Evolutionary conservation across 2,113 vertebrate species (phyloP), one percentile per base, ranked within the genome.

Genomic region (Vulpes vulpes): DNA sequence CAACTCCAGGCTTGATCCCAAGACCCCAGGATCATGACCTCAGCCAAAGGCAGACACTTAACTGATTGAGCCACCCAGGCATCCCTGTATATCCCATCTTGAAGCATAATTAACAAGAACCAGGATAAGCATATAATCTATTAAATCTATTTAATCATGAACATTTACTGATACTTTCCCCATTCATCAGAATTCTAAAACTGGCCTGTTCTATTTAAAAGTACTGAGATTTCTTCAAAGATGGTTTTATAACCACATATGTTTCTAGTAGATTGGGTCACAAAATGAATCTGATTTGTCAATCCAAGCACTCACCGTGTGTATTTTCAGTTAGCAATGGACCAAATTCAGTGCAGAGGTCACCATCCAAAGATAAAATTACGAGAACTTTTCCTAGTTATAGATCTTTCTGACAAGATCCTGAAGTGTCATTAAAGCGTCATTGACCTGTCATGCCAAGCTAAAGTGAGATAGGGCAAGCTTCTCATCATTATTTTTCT

Each of bases 181-280:
- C 20, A 67, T 27, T 95, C 23, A 78, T 78, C 30, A 96, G 88
- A 83, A 64, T 65, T 87, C 74, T 93, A 78, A 94, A 95, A 83
- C 12, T 92, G 6, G 89, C 5, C 35, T 51, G 93, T 94, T 95
- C 35, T 92, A n/a, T 80, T 97, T 91, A 76, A 91, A 97, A 91
- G 86, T 74, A 89, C 23, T 76, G 30, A 80, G 5, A 88, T 86
- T 94, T 81, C 55, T 35, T 86, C 32, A 84, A 87, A 95, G 19
- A 53, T 2, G 8, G 93, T 91, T 83, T 73, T 59, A 57, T 80
- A 97, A 95, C 90, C n/a, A 78, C 0, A 0, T 43, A 64, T 19
- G 7, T 80, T 84, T 92, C 67, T 74, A 93, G 43, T 88, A 8
- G 27, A 74, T 4, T 20, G 0, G 11, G 23, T 86, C 78, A 84